Evolutionary conservation across 2,797 vertebrate species (phyloP).

Genomic region (Coreius guichenoti): DNA sequence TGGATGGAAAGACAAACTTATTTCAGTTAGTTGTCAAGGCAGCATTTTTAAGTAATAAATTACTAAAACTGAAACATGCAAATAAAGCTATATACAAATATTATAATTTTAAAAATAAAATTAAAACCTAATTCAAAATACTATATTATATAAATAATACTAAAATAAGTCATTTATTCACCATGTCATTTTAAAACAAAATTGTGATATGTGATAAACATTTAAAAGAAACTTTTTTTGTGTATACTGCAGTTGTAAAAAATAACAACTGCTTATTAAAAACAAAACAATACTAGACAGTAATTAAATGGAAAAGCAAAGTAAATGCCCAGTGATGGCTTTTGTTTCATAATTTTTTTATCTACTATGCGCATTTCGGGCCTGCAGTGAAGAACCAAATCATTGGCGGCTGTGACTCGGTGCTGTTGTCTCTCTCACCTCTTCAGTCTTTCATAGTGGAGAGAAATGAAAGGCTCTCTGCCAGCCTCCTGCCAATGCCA

Average conservation of each 20-base stretch:
- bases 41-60: neutral
- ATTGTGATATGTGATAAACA: neutral
- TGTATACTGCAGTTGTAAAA: neutral
- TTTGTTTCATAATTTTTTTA: constrained; percentile 13
- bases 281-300: neutral
- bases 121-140: neutral
- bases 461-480: constrained; percentile 47
- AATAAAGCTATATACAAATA: neutral
- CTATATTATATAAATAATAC: neutral
- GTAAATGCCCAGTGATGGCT: constrained; percentile 1
- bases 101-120: neutral
- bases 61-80: no score
- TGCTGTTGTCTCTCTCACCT: constrained; percentile 41
- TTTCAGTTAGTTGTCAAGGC: neutral
- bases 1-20: neutral
- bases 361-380: neutral
- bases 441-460: constrained; percentile 49
- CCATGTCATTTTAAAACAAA: neutral
- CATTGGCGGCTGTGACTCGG: constrained; percentile 25
- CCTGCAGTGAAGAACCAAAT: constrained; percentile 44
- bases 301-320: constrained; percentile 8
- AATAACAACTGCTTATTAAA: neutral
- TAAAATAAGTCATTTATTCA: neutral
- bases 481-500: constrained; percentile 50
- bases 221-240: neutral